Conservation (phyloP, 2,797 vertebrate genomes). For the Halcyon smyrnensis region DNA sequence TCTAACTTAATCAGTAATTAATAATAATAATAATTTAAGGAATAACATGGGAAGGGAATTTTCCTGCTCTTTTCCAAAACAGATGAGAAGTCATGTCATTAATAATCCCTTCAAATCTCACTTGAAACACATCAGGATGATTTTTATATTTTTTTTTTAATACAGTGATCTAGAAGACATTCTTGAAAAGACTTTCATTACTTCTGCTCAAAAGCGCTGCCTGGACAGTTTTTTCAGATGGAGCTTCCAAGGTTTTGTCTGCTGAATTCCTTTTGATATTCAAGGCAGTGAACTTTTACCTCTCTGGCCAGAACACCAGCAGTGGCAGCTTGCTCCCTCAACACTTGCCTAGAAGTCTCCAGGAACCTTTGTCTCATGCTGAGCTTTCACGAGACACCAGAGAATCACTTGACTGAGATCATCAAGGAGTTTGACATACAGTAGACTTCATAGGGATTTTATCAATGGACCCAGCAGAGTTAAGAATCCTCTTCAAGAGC, state of each 20-base stretch:
- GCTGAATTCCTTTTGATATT: conserved; percentile 34
- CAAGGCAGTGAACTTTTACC: conserved; percentile 27
- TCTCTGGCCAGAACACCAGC: conserved; percentile 21
- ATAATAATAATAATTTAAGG: neutral
- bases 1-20: neutral
- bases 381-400: conserved; percentile 53
- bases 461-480: conserved; percentile 59
- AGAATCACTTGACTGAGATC: neutral
- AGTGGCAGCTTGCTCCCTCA: neutral
- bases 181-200: neutral
- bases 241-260: neutral
- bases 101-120: neutral
- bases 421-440: conserved; percentile 31
- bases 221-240: neutral
- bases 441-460: conserved; percentile 52
- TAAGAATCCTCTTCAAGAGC: conserved; percentile 42
- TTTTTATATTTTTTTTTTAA: neutral
- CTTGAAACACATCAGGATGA: neutral
- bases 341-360: conserved; percentile 15
- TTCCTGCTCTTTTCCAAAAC: neutral
- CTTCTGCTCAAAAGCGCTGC: neutral
- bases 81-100: neutral
- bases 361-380: conserved; percentile 44
- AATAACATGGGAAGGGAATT: neutral
- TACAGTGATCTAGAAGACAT: neutral